Conservation (phyloP, 1,140 invertebrate genomes). For the Asobara japonica region DNA sequence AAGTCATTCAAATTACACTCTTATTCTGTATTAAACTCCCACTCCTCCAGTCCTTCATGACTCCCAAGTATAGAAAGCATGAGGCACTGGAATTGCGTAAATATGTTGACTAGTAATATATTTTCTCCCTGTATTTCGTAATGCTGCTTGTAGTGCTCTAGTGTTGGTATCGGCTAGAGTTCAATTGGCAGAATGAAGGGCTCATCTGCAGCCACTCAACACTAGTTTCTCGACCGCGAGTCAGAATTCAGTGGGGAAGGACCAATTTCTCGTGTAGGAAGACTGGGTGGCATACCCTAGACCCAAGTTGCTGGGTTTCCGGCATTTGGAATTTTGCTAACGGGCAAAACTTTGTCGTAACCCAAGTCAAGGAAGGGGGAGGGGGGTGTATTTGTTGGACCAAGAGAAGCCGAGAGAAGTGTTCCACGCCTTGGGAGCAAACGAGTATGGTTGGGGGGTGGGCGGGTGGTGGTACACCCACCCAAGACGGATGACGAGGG, state of each 20-base stretch:
- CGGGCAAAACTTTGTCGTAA: conserved; percentile 15
- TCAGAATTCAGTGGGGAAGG: background rate
- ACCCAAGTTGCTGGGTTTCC: background rate
- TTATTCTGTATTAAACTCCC: no score
- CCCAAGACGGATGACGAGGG: conserved; percentile 8
- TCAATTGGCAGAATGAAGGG: conserved; percentile 3
- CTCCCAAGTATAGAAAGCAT: no score
- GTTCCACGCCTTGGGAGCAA: conserved; percentile 6
- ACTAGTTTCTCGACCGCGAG: background rate
- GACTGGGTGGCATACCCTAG: background rate
- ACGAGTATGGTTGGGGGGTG: background rate
- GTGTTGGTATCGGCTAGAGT: background rate
- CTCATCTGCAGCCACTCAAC: background rate
- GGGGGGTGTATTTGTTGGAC: background rate
- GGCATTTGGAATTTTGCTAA: conserved; percentile 14
- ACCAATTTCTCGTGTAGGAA: background rate
- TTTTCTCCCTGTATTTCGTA: no score
- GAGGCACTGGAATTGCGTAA: no score
- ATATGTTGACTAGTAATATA: no score
- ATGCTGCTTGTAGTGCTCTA: background rate
- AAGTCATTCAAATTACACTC: no score
- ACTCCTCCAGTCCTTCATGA: no score
- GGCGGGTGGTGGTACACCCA: background rate
- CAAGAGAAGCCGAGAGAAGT: conserved; percentile 11
- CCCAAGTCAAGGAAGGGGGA: background rate